Conservation (phyloP, 1,140 invertebrate species). For the Euwallacea similis region DNA sequence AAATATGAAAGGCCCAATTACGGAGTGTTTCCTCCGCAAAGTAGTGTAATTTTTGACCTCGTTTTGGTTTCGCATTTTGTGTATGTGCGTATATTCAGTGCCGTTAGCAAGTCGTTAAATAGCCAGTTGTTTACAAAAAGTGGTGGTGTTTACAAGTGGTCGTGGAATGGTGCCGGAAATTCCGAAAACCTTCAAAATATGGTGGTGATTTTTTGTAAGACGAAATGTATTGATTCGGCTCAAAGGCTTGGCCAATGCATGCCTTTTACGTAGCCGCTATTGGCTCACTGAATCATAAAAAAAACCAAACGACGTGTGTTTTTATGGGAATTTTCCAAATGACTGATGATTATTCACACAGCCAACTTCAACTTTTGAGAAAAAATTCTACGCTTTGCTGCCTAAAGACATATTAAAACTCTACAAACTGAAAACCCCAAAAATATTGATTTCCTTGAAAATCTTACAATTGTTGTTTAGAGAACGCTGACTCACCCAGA, state of each 20-base stretch:
- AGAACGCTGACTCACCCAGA: constrained; percentile 32
- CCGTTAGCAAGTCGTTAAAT: constrained; percentile 49
- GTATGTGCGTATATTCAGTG: constrained; percentile 46
- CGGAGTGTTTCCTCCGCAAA: constrained; percentile 41
- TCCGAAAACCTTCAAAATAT: constrained; percentile 46
- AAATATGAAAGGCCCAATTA: constrained; percentile 53
- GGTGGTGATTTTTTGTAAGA: constrained; percentile 50
- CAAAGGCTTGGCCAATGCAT: constrained; percentile 54
- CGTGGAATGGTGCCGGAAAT: constrained; percentile 33
- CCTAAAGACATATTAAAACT: constrained; percentile 24
- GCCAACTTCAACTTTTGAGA: constrained; percentile 51
- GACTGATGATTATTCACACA: constrained; percentile 51
- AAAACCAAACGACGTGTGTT: constrained; percentile 51
- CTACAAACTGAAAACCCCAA: constrained; percentile 44
- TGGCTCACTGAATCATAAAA: constrained; percentile 55
- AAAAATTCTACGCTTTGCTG: constrained; percentile 34
- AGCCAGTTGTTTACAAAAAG: constrained; percentile 45
- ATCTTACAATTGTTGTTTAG: background rate
- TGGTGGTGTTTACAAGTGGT: constrained; percentile 37
- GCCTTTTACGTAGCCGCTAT: constrained; percentile 53
- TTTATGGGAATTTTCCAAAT: constrained; percentile 55
- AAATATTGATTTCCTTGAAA: constrained; percentile 50
- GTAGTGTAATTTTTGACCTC: constrained; percentile 51
- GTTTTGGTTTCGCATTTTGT: constrained; percentile 41
- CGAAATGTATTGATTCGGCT: constrained; percentile 54